Conservation (phyloP, 2,888 invertebrate genomes). For the Phanerotoma sp. region DNA sequence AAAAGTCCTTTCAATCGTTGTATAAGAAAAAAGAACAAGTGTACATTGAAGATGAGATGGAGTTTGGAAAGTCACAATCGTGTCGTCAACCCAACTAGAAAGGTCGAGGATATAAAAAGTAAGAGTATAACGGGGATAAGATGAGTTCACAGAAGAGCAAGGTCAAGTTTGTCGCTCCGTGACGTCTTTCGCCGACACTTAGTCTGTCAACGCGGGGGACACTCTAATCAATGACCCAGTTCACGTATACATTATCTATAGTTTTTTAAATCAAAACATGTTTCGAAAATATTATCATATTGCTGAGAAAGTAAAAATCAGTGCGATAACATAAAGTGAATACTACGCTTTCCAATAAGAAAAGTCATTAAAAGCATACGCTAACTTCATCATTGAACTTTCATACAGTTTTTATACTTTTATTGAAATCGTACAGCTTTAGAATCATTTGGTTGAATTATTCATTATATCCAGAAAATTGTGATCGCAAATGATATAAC, state of each 20-base stretch:
- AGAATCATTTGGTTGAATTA: no score
- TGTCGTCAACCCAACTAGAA: constrained; percentile 15
- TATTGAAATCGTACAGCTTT: no score
- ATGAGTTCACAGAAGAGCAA: constrained; percentile 16
- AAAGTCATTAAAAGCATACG: no score
- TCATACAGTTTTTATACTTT: no score
- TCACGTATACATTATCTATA: constrained; percentile 15
- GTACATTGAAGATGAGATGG: neutral
- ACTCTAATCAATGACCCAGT: constrained; percentile 39
- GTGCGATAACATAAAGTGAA: no score
- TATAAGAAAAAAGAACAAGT: neutral
- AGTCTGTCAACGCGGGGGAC: constrained; percentile 23
- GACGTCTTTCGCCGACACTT: constrained; percentile 15
- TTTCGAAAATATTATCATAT: no score
- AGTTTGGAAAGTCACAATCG: constrained; percentile 12
- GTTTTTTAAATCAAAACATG: no score
- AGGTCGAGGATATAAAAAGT: constrained; percentile 15
- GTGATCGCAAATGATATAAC: no score
- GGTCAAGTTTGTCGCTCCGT: constrained; percentile 26
- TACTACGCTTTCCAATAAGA: no score
- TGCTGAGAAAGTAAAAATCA: neutral
- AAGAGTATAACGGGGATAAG: constrained; percentile 8
- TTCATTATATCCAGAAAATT: no score
- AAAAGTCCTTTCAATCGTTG: neutral
- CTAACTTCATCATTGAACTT: no score